These are phyloP conservation scores for Acyrthosiphon pisum DNA, from an alignment of 1,140 invertebrate species.

Conservation along the genomic window DNA sequence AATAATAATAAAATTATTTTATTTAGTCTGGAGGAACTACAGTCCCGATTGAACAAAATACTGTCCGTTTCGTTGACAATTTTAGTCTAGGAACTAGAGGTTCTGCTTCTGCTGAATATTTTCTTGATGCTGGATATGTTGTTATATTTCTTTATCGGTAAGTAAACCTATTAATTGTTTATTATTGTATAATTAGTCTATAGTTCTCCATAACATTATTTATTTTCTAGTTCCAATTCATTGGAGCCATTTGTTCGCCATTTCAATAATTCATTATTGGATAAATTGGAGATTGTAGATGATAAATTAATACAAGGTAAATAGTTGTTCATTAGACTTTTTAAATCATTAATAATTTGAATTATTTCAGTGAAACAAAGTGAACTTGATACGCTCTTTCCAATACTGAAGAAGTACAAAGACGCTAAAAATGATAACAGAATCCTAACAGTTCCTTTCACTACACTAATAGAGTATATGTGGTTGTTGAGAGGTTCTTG, in stretches of 20 bases:
- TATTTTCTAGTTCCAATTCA: constrained; percentile 72
- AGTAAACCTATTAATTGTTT: constrained; percentile 22
- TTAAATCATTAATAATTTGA: background rate
- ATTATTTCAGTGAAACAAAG: constrained; percentile 71
- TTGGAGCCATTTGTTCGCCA: constrained; percentile 89
- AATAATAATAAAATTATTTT: background rate
- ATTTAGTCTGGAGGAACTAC: constrained; percentile 92
- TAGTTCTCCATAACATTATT: background rate
- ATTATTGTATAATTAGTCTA: background rate
- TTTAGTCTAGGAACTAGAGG: constrained; percentile 96
- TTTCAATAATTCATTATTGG: constrained; percentile 81
- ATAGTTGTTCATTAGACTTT: background rate
- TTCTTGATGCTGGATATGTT: constrained; percentile 80
- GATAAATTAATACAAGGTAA: constrained; percentile 43
- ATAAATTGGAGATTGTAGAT: constrained; percentile 74
- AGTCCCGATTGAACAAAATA: constrained; percentile 95
- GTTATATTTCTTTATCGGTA: constrained; percentile 81
- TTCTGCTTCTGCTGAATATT: constrained; percentile 93
- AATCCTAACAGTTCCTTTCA: constrained; percentile 80
- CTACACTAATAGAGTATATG: constrained; percentile 90
- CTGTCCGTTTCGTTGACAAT: constrained; percentile 97
- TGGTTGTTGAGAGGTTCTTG: constrained; percentile 85
- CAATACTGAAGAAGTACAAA: constrained; percentile 77
- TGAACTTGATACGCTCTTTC: constrained; percentile 72
- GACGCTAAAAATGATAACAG: constrained; percentile 70